phyloP scores from a whole-genome alignment of 1,140 invertebrate genomes.

The Drosophila truncata region DNA sequence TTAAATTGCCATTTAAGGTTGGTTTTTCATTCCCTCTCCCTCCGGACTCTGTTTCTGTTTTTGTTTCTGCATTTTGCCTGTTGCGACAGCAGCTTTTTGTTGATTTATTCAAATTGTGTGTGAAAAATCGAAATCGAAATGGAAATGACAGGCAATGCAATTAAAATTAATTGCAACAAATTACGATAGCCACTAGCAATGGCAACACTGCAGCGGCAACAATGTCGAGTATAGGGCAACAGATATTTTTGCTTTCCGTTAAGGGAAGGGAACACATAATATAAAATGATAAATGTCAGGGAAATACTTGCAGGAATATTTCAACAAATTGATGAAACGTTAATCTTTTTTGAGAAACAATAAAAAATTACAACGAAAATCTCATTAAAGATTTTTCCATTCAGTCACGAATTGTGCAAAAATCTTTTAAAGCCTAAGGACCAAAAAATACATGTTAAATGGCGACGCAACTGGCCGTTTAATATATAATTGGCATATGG shows the following conservation, averaged over 20 bases:
- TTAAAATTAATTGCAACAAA: constrained; percentile 82
- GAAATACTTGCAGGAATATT: constrained; percentile 8
- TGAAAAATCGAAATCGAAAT: constrained; percentile 81
- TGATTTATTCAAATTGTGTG: constrained; percentile 83
- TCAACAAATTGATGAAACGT: constrained; percentile 10
- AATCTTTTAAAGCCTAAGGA: background rate
- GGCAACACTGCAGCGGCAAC: constrained; percentile 34
- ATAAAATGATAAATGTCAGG: constrained; percentile 32
- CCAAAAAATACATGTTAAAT: background rate
- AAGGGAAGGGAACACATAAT: constrained; percentile 13
- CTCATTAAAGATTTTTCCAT: background rate
- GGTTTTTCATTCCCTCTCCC: constrained; percentile 1
- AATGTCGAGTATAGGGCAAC: constrained; percentile 29
- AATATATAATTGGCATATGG: constrained; percentile 39
- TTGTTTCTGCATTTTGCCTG: constrained; percentile 25
- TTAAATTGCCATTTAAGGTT: constrained; percentile 75
- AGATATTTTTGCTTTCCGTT: constrained; percentile 21
- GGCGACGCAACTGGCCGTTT: background rate
- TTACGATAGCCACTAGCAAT: constrained; percentile 61
- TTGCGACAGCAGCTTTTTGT: constrained; percentile 58
- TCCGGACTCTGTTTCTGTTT: background rate
- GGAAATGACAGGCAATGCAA: constrained; percentile 73
- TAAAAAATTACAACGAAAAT: background rate
- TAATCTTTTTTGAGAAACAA: background rate
- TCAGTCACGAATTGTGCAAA: background rate